These are phyloP conservation scores for Pomatostomus ruficeps DNA, from an alignment of 2,113 vertebrate species.

Conservation along the genomic window DNA sequence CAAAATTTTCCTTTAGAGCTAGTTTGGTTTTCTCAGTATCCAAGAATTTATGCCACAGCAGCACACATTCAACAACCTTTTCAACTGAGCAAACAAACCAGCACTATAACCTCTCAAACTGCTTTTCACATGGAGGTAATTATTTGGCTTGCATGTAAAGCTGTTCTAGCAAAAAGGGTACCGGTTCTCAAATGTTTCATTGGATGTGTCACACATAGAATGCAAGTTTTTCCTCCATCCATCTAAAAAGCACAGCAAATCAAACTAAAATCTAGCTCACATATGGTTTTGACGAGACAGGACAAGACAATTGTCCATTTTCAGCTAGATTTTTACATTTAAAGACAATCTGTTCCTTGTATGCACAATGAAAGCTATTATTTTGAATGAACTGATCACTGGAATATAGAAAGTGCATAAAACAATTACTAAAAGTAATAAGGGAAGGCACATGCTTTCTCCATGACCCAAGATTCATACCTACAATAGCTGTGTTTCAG, in stretches of 20 bases:
- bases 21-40: neutral
- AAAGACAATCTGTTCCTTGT: neutral
- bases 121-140: neutral
- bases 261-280: neutral
- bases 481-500: neutral
- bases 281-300: neutral
- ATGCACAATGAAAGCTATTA: neutral
- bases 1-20: neutral
- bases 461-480: neutral
- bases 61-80: neutral
- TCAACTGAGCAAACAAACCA: neutral
- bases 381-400: neutral
- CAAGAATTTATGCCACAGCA: neutral
- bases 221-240: neutral
- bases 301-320: neutral
- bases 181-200: neutral
- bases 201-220: accelerated
- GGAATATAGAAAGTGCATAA: neutral
- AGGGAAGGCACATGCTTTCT: neutral
- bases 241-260: neutral
- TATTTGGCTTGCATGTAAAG: neutral
- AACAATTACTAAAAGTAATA: neutral
- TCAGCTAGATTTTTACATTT: neutral
- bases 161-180: neutral
- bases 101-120: neutral